Percentiles rank a stretch among this genome's conserved stretches.
These are phyloP conservation scores for Agrenia bidenticulata DNA, from an alignment of 2,888 invertebrate species.

Conservation along the genomic window DNA sequence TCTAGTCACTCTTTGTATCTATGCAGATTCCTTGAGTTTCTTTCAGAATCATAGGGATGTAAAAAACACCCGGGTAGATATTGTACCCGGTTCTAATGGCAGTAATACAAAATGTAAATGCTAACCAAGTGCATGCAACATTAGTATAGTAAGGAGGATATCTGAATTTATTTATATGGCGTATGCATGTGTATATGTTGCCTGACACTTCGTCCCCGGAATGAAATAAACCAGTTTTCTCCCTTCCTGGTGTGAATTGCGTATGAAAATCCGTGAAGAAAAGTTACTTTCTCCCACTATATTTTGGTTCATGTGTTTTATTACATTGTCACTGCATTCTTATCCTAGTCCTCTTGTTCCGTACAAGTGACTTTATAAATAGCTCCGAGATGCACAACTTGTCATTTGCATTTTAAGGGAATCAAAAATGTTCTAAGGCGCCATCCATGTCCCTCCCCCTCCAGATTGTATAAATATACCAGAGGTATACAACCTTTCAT, in stretches of 20 bases:
- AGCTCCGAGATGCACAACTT: not conserved
- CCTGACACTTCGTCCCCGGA: too few species aligned
- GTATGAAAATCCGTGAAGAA: not conserved
- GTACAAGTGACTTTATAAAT: too few species aligned
- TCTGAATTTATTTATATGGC: too few species aligned
- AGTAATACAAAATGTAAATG: conserved; percentile 9
- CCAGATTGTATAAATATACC: not conserved
- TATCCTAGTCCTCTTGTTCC: not conserved
- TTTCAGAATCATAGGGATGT: not conserved
- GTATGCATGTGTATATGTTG: too few species aligned
- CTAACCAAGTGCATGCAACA: not conserved
- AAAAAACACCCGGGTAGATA: not conserved
- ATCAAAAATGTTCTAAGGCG: conserved; percentile 38
- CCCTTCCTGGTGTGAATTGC: not conserved
- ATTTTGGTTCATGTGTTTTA: not conserved
- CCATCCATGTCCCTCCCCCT: conserved; percentile 22
- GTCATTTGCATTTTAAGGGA: conserved; percentile 45
- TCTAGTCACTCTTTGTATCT: conserved; percentile 3
- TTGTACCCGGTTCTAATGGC: not conserved
- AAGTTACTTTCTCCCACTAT: not conserved
- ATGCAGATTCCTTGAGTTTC: conserved; percentile 2
- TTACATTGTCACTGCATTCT: conserved; percentile 4
- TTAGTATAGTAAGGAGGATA: too few species aligned
- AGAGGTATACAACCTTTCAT: too few species aligned
- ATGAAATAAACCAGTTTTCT: not conserved